These are phyloP conservation scores for Pachypanchax playfairii DNA, from an alignment of 2,113 vertebrate genomes.

Conservation along the genomic window DNA sequence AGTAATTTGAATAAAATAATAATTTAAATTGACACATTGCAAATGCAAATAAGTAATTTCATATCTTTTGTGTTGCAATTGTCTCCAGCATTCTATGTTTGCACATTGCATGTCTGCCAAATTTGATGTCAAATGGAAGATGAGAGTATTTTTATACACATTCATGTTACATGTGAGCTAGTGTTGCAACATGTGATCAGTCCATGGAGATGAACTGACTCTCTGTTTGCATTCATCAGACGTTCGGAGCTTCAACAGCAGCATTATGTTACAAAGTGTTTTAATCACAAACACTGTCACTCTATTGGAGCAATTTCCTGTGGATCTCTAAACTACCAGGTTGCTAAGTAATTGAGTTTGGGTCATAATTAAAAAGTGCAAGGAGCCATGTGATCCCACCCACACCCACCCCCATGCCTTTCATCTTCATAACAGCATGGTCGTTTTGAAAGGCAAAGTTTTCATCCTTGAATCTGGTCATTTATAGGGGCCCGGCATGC, in stretches of 20 bases:
- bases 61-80: not conserved
- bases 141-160: not conserved
- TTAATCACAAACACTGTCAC: conserved; percentile 68
- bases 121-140: not conserved
- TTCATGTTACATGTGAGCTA: conserved; percentile 1
- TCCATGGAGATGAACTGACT: conserved; percentile 6
- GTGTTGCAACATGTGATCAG: conserved; percentile 15
- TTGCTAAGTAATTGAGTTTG: conserved; percentile 76
- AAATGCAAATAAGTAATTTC: not conserved
- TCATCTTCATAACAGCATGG: conserved; percentile 66
- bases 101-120: not conserved
- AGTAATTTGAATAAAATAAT: not conserved
- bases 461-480: conserved; percentile 55
- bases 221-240: conserved; percentile 10
- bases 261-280: conserved; percentile 42
- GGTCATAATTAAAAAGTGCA: conserved; percentile 76
- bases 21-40: not conserved
- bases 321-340: conserved; percentile 59
- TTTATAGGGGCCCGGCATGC: conserved; percentile 41
- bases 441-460: conserved; percentile 46
- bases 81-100: not conserved
- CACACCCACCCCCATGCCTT: conserved; percentile 32
- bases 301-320: conserved; percentile 58
- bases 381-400: conserved; percentile 69
- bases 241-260: conserved; percentile 6